phyloP scores from a whole-genome alignment of 2,888 invertebrate genomes.

The Volucella bombylans region DNA sequence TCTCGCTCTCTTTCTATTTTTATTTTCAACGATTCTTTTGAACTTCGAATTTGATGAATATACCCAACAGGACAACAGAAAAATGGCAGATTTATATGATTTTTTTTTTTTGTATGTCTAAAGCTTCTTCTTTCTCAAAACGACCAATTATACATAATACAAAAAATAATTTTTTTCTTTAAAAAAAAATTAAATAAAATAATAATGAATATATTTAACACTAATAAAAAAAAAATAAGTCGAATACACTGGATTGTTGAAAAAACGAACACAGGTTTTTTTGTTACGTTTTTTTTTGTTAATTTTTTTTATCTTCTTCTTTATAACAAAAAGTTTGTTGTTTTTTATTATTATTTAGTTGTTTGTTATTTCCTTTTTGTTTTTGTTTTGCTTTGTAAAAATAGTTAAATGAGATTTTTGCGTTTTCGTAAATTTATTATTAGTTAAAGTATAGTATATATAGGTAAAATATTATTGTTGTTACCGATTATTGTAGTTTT shows the following conservation, averaged over 20 bases:
- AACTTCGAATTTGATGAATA: conserved; percentile 34
- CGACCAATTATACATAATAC: conserved; percentile 46
- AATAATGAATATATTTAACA: conserved; percentile 52
- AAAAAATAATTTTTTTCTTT: conserved; percentile 54
- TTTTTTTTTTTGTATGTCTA: conserved; percentile 38
- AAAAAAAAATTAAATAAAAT: conserved; percentile 60
- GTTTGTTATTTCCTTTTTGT: conserved; percentile 11
- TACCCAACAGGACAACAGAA: conserved; percentile 48
- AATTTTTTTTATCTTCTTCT: conserved; percentile 48
- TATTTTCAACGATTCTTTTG: conserved; percentile 35
- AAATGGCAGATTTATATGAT: conserved; percentile 64
- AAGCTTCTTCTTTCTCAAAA: conserved; percentile 41
- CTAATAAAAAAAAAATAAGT: conserved; percentile 69
- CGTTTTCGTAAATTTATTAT: conserved; percentile 60
- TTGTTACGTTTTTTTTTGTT: conserved; percentile 36
- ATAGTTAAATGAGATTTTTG: conserved; percentile 68
- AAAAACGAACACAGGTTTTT: conserved; percentile 67
- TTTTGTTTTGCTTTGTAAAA: conserved; percentile 40
- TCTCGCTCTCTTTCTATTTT: no score
- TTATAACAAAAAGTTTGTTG: conserved; percentile 14
- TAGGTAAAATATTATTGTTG: conserved; percentile 66
- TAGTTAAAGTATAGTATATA: conserved; percentile 68
- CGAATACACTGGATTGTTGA: conserved; percentile 68
- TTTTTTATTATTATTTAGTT: conserved; percentile 5
- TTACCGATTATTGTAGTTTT: conserved; percentile 71